These are phyloP conservation scores for Crotalus tigris DNA, from an alignment of 2,113 vertebrate genomes.

Conservation along the genomic window DNA sequence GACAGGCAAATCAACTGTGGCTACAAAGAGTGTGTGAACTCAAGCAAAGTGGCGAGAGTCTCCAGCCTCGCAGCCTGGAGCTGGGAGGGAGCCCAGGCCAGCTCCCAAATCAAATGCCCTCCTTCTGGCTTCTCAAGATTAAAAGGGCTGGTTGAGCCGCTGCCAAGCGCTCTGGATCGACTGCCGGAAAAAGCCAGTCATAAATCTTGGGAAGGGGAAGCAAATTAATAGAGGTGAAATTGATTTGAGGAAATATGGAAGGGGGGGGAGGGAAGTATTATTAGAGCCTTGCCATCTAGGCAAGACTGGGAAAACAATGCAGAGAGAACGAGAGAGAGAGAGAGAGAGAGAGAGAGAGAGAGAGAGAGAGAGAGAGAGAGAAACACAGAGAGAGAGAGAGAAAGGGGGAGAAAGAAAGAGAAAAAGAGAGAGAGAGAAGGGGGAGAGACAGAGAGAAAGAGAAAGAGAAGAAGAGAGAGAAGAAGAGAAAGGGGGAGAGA, in stretches of 20 bases:
- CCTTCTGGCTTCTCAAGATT: slow-evolving; percentile 25
- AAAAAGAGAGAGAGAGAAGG: too few species aligned
- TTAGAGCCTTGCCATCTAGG: slow-evolving; percentile 49
- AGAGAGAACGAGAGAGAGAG: not conserved
- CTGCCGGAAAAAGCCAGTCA: slow-evolving; percentile 56
- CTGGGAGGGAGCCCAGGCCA: not conserved
- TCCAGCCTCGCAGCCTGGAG: not conserved
- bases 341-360: too few species aligned
- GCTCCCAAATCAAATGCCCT: not conserved
- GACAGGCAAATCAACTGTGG: not conserved
- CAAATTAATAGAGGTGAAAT: slow-evolving; percentile 72
- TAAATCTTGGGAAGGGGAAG: slow-evolving; percentile 61
- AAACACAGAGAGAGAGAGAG: too few species aligned
- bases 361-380: too few species aligned
- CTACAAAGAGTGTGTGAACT: not conserved
- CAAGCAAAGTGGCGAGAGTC: not conserved
- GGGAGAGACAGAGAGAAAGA: too few species aligned
- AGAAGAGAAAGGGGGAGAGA: too few species aligned
- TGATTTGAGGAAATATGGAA: slow-evolving; percentile 53
- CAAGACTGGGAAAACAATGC: slow-evolving; percentile 19
- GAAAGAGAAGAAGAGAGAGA: too few species aligned
- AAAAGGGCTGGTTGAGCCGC: slow-evolving; percentile 65
- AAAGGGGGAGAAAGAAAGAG: too few species aligned
- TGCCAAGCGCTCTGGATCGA: slow-evolving; percentile 65
- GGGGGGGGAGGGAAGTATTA: slow-evolving; percentile 41